Evolutionary conservation across 2,113 vertebrate genomes (phyloP), one percentile per base, ranked within the genome.

Genomic region (Diadophis punctatus): DNA sequence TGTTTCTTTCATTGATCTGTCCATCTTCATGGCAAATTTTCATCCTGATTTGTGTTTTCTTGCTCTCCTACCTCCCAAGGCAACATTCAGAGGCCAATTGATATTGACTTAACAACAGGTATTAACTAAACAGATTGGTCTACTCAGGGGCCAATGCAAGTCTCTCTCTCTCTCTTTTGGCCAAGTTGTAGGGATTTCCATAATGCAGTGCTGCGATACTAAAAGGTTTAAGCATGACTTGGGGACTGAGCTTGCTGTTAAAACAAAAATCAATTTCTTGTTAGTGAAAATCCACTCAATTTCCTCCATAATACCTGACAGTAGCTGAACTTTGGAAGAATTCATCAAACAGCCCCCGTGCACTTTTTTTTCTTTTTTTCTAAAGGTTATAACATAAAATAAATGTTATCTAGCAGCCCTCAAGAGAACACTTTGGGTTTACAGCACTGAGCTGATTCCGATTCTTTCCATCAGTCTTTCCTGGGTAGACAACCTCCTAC

Each of bases 201-300:
- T 90, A 90, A 90, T 27, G 74, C 30, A 49, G 20, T 20, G n/a
- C 87, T 90, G 27, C 56, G 8, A 63, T 94, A 20, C 27, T 94
- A 56, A 20, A 18, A 49, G 85, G 27, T 90, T 87, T 93, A 86
- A 94, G 74, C 4, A 55, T 68, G 25, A 94, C 27, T 86, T 90
- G 43, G 63, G 90, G 91, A 94, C 27, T 48, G 56, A 92, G 48
- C 22, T 53, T 93, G 46, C 58, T 90, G 18, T 74, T 90, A 91
- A 93, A 89, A 93, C 12, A 80, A 89, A 93, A 85, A 93, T 88
- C 56, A 87, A 86, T 93, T 95, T 95, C 90, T 92, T 93, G 14
- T 68, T 93, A 94, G 12, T 34, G 22, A 92, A 90, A 92, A 92
- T 90, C 92, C 92, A 92, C 74, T 87, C 55, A 85, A 12, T 91